Evolutionary conservation across 2,888 invertebrate species (phyloP), one percentile per base, ranked within the genome.

Genomic region (Carabus problematicus): DNA sequence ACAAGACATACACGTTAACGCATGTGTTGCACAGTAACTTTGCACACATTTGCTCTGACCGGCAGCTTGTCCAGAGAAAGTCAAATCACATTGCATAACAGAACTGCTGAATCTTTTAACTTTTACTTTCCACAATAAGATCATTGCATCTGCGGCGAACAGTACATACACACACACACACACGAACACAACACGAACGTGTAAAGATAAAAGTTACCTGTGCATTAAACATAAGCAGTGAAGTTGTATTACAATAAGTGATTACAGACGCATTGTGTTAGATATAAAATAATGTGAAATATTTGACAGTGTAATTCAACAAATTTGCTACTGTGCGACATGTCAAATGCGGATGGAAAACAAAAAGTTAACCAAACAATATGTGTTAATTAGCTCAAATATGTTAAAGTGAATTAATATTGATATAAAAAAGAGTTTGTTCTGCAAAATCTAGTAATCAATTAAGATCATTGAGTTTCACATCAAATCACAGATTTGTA

Each of bases 111-210:
- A 59, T 49, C 49, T 58, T 66, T 66, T 66, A 45, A 47, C 59
- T 66, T 66, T 66, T 59, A 58, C 59, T 66, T 66, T 66, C 66
- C 41, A 49, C 59, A 66, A 66, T 66, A 66, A 66, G 49, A 66
- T 66, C 66, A 66, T 40, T 66, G 47, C 49, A 66, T 49, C 66
- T 66, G 47, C 41, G 41, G 59, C 56, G 11, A 39, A 45, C 59
- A 47, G 49, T 55, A 52, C n/a, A n/a, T n/a, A n/a, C n/a, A n/a
- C n/a, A n/a, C n/a, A n/a, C n/a, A n/a, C n/a, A 29, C 47, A 49
- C 59, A 59, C 56, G 12, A 1, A 39, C 29, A 39, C 12, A 29
- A 14, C 56, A 12, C 18, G 29, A n/a, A 39, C 8, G 45, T 12
- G 45, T 45, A 11, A 45, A 45, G 2, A 45, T 12, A 3, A 45